phyloP scores from a whole-genome alignment of 2,113 vertebrate genomes.

The Rissa tridactyla region DNA sequence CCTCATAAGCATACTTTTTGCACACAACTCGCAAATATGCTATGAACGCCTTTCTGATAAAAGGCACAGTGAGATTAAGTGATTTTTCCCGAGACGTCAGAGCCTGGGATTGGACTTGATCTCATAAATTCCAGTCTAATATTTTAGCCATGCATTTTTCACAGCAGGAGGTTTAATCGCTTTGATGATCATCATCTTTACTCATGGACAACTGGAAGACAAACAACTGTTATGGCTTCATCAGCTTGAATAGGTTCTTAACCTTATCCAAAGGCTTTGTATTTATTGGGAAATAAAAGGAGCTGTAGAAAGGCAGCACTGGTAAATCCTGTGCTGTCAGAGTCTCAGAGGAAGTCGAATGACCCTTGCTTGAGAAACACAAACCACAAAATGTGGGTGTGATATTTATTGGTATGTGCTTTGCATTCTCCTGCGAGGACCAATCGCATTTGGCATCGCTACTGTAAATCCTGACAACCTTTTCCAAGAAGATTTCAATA shows the following conservation, averaged over 20 bases:
- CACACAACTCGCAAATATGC: not conserved
- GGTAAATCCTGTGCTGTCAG: constrained; percentile 11
- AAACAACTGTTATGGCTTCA: not conserved
- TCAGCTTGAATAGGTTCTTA: not conserved
- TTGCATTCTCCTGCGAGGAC: not conserved
- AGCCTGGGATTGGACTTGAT: not conserved
- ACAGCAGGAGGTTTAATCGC: not conserved
- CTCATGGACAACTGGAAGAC: not conserved
- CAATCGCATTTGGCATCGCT: not conserved
- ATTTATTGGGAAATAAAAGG: constrained; percentile 40
- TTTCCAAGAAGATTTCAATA: not conserved
- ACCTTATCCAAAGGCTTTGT: constrained; percentile 2
- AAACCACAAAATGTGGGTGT: constrained; percentile 41
- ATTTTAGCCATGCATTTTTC: not conserved
- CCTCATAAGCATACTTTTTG: not conserved
- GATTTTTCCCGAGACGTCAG: not conserved
- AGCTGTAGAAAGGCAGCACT: not conserved
- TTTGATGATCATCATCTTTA: not conserved
- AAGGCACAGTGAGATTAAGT: not conserved
- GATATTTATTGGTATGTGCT: constrained; percentile 1
- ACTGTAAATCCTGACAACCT: not conserved
- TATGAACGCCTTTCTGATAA: not conserved
- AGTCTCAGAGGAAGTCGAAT: constrained; percentile 13
- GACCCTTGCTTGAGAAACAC: constrained; percentile 5
- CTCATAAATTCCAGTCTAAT: not conserved